These are phyloP conservation scores for Castor canadensis DNA, from an alignment of 2,113 vertebrate genomes.

Conservation along the genomic window DNA sequence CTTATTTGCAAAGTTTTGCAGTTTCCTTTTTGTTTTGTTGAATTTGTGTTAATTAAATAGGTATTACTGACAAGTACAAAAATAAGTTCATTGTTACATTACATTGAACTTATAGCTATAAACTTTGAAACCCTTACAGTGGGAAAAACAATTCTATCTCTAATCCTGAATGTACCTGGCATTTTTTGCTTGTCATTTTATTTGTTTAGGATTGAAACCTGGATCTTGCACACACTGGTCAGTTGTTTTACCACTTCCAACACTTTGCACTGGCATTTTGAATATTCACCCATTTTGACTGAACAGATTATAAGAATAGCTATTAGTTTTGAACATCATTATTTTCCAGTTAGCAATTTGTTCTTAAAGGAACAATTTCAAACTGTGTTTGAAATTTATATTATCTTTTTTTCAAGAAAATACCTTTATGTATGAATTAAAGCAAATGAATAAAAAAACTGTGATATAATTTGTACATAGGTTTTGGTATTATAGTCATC, in stretches of 20 bases:
- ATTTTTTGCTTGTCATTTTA: not conserved
- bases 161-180: not conserved
- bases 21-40: not conserved
- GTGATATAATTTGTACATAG: no score
- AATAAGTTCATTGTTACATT: not conserved
- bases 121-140: not conserved
- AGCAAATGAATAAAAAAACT: no score
- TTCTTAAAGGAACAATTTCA: not conserved
- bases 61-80: not conserved
- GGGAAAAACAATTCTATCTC: not conserved
- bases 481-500: no score
- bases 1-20: not conserved
- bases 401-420: no score
- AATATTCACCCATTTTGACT: not conserved
- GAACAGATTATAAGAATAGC: not conserved
- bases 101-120: not conserved
- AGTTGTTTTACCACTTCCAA: not conserved
- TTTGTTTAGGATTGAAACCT: no score
- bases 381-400: no score
- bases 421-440: no score
- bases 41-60: not conserved
- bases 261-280: not conserved
- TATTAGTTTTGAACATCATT: not conserved
- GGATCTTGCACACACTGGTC: not conserved
- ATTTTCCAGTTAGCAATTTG: not conserved